A percentile compares a stretch with the other conserved stretches of the same genome.
Evolutionary conservation across 2,888 invertebrate species (phyloP).

Genomic region (Emesis castigata): DNA sequence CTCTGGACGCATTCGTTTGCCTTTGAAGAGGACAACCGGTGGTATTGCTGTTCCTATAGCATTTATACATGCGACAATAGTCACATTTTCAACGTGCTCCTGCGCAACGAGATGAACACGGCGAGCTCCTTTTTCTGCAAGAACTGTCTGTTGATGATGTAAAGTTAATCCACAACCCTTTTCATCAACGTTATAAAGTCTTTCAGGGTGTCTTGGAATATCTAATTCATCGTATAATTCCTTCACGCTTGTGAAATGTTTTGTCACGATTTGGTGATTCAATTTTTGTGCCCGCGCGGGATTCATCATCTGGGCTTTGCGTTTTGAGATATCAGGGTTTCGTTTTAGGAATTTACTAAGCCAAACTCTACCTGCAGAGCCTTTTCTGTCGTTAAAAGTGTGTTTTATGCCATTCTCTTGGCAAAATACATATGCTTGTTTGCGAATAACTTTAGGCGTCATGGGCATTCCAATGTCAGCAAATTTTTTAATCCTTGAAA

Average conservation of each 20-base stretch:
- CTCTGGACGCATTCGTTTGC: constrained; percentile 29
- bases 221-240: constrained; percentile 29
- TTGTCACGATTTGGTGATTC: too few relatives aligned
- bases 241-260: too few relatives aligned
- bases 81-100: constrained; percentile 38
- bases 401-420: background rate
- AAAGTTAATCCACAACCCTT: background rate
- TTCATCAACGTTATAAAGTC: constrained; percentile 3
- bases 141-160: constrained; percentile 3
- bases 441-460: too few relatives aligned
- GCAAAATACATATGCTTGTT: too few relatives aligned
- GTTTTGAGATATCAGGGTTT: constrained; percentile 48
- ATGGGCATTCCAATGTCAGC: too few relatives aligned
- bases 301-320: constrained; percentile 63
- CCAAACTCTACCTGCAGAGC: constrained; percentile 39
- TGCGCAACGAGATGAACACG: too few relatives aligned
- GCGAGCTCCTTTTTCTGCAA: constrained; percentile 17
- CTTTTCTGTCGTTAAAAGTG: constrained; percentile 36
- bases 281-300: constrained; percentile 61
- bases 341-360: constrained; percentile 36
- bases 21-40: constrained; percentile 43
- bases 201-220: background rate
- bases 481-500: background rate
- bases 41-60: constrained; percentile 34
- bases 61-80: constrained; percentile 38